Evolutionary conservation across 2,113 vertebrate species (phyloP), one percentile per base, ranked within the genome.

Genomic region (Zingel zingel): DNA sequence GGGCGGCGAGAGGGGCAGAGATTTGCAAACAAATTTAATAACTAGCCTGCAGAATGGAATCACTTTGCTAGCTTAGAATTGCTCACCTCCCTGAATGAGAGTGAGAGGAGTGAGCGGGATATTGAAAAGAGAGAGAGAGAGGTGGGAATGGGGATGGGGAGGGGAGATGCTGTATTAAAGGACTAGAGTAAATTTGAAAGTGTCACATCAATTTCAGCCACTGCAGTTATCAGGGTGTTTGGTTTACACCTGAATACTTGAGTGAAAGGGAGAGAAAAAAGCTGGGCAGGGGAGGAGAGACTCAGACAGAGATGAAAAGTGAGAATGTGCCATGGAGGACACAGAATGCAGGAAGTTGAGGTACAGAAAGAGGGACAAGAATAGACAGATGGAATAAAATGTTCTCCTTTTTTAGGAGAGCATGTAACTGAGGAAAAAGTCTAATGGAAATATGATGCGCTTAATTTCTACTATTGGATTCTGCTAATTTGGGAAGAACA

Each of bases 11-110:
- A 80, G 82, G 81, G 78, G 87, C 74, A 86, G 83, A 92, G 88
- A 94, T 95, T 92, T 92, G 91, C 91, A 94, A 95, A 94, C 92
- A 95, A 94, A 95, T 95, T 87, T 93, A 94, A 94, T 95, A 95
- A 94, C 89, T 87, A 89, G 91, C 86, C 91, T 61, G 87, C 81
- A 93, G 86, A 94, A 94, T 94, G 77, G 86, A 94, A 92, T 93
- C 89, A 93, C 81, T 94, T 90, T 91, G 79, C 86, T 77, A 48
- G 88, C 84, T 87, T 85, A 67, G 89, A 88, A 91, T 88, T 81
- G 83, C 89, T 93, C 85, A 90, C 91, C 84, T 94, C 89, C 81
- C 80, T 64, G 71, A 89, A 89, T 90, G 87, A 79, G 85, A 83
- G 76, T 75, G 77, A 79, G 65, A 78, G 16, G 50, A 21, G 50